Evolutionary conservation across 2,888 invertebrate species (phyloP), one percentile per base, ranked within the genome.

Genomic region (Oscheius sp.): DNA sequence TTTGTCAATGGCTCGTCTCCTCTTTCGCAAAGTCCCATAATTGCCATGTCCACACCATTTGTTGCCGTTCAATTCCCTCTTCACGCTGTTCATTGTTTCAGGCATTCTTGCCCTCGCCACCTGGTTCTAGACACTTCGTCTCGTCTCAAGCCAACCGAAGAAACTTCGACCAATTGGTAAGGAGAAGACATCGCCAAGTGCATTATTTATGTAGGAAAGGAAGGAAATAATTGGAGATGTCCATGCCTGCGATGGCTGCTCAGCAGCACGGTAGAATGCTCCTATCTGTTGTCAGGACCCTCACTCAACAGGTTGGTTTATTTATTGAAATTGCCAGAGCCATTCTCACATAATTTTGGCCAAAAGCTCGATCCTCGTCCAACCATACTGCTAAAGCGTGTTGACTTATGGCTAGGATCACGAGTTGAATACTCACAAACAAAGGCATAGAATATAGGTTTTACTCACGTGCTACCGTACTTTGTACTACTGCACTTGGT

Each of bases 151-250:
- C n/a, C n/a, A n/a, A n/a, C n/a, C n/a, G 8, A 20, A 20, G 6
- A 31, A 31, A 53, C 31, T 53, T 29, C 12, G 12, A 4, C 23
- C 58, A 58, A 42, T 58, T 61, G 61, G 61, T 61, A 61, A 37
- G 42, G 20, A n/a, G 58, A 39, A 58, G 45, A 45, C 45, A 10
- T 8, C 12, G 15, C 34, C 50, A 15, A 12, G 15, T 61, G 42
- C 15, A 58, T 61, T 61, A 61, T 61, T 61, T 29, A 61, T 42
- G 45, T 61, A 25, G 34, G 17, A 45, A 42, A 23, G 20, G 29
- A n/a, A 42, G 42, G 50, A 23, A 45, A 61, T 61, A 61, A 61
- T 55, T 37, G 33, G 55, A 37, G 23, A 55, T 61, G 61, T 61
- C 61, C 27, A 45, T 45, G 42, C 45, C 61, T 15, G 45, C 45